Base-by-base conservation (phyloP, 2,888 invertebrate genomes). In the Hanleya hanleyi region DNA sequence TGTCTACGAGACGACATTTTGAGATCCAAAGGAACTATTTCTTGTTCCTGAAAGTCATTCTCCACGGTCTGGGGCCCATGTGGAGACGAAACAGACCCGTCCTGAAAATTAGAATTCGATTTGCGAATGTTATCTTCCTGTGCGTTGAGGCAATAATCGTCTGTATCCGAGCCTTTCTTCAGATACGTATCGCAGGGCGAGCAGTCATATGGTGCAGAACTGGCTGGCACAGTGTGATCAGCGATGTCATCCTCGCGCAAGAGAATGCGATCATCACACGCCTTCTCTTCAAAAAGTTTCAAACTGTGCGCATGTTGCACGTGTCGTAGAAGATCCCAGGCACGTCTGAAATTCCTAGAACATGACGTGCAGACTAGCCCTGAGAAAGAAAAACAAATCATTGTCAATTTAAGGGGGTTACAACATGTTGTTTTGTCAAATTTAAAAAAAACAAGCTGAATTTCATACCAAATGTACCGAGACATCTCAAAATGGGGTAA, bases 271-370 rank as follows among this genome's bases (percentile, higher is more conserved):
- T 49, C 15, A 18, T 36, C 61, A 1, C 76, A 65, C 33, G 73
- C 73, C 18, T 71, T 78, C 61, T 84, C 81, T 22, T 83, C 71
- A 69, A 85, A 88, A 26, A 89, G 82, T 36, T 83, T 79, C 32
- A 88, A 70, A 36, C 83, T 83, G 69, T 89, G 89, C 1, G 80
- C 78, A 22, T 81, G 72, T 76, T 89, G 88, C 3, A 85, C 85
- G 77, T 89, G 89, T 29, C 83, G 80, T 18, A 89, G 81, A 15
- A 89, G 74, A 26, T 83, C 85, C 81, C 87, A 83, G 5, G 89
- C 87, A 32, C 88, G 85, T 71, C 76, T 77, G 72, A 89, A 89
- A 18, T 82, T 83, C 66, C 81, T 72, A 9, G 81, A 80, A 77
- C 89, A 89, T 9, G 86, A 83, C 51, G 75, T 81, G 71, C 89